phyloP scores from a whole-genome alignment of 2,113 vertebrate genomes.

The Apteryx mantelli region DNA sequence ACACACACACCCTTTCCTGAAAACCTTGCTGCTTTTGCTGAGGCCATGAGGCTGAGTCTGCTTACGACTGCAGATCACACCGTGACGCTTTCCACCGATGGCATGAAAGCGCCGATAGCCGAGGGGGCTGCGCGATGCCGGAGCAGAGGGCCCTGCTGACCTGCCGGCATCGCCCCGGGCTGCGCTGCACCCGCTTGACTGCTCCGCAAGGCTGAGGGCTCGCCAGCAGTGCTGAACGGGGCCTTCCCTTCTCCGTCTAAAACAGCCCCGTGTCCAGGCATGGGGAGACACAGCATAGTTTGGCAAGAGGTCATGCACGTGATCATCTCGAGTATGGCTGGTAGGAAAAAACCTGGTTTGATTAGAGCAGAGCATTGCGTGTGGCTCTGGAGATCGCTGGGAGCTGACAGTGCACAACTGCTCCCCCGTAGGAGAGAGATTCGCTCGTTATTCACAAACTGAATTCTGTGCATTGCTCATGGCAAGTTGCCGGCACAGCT shows the following conservation, averaged over 20 bases:
- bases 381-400: neutral
- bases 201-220: neutral
- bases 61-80: neutral
- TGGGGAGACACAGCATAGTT: neutral
- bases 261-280: no score
- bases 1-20: no score
- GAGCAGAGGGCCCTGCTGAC: neutral
- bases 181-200: neutral
- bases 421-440: no score
- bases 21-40: neutral
- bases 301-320: neutral
- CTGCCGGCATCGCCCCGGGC: no score
- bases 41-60: neutral
- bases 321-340: neutral
- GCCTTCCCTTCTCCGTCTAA: neutral
- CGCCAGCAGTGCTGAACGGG: neutral
- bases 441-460: fast-evolving
- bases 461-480: fast-evolving
- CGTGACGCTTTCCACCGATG: neutral
- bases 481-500: neutral
- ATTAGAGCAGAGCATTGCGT: neutral
- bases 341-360: neutral
- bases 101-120: neutral
- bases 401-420: no score
- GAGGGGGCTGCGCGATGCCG: neutral